phyloP scores from a whole-genome alignment of 2,888 invertebrate species.

The Lithophane socia region DNA sequence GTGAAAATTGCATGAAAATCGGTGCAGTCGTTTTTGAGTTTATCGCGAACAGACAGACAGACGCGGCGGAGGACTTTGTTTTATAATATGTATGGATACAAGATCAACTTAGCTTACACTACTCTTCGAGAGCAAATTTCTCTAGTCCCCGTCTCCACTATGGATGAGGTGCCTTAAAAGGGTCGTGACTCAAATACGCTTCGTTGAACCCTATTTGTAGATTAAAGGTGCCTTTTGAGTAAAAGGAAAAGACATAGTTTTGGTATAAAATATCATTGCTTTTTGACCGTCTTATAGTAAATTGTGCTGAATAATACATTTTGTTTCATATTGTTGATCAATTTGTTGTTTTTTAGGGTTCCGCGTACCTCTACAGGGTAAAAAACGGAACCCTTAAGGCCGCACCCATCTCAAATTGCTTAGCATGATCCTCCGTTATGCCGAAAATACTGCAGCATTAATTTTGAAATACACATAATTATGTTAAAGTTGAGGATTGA shows the following conservation, averaged over 20 bases:
- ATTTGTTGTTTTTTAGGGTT: neutral
- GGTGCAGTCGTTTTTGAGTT: too few relatives aligned
- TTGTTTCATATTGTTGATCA: neutral
- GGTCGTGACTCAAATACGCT: slow-evolving; percentile 63
- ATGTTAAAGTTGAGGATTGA: too few relatives aligned
- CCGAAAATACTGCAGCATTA: too few relatives aligned
- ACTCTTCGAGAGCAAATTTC: slow-evolving; percentile 38
- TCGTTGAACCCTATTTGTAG: slow-evolving; percentile 67
- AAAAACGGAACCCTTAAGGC: too few relatives aligned
- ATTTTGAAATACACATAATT: too few relatives aligned
- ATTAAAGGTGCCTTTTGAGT: slow-evolving; percentile 64
- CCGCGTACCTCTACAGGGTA: too few relatives aligned
- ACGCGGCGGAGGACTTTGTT: too few relatives aligned
- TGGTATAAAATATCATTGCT: slow-evolving; percentile 33
- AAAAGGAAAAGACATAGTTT: slow-evolving; percentile 61
- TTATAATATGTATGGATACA: too few relatives aligned
- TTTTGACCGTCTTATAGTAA: slow-evolving; percentile 37
- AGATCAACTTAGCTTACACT: slow-evolving; percentile 46
- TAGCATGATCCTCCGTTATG: too few relatives aligned
- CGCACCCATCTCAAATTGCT: too few relatives aligned
- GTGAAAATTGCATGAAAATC: too few relatives aligned
- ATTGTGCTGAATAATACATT: slow-evolving; percentile 24
- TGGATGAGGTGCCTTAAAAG: slow-evolving; percentile 56
- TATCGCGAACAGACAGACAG: too few relatives aligned
- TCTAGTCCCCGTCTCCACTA: slow-evolving; percentile 40